phyloP scores from a whole-genome alignment of 2,888 invertebrate genomes.

The Theretra japonica region DNA sequence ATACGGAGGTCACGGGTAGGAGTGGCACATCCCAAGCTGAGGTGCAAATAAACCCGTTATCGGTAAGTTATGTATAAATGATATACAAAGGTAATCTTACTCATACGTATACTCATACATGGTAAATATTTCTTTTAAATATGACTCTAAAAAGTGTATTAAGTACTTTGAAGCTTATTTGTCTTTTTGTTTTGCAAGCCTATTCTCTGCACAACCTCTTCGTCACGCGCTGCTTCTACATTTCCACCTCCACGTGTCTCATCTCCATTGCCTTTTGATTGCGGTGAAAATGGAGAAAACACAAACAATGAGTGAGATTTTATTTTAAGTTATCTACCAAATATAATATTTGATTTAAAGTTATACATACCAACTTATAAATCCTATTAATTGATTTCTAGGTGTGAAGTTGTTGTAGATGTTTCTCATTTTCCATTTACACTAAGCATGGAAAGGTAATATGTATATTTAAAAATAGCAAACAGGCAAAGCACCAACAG shows the following conservation, averaged over 20 bases:
- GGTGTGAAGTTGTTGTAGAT: neutral
- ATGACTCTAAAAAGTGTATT: neutral
- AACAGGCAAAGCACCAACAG: neutral
- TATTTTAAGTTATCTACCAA: too few relatives aligned
- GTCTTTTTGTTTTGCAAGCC: constrained; percentile 1
- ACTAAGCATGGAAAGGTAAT: neutral
- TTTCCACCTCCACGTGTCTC: neutral
- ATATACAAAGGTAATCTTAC: too few relatives aligned
- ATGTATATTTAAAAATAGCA: neutral
- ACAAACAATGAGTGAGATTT: too few relatives aligned
- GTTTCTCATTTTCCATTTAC: neutral
- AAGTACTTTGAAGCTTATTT: neutral
- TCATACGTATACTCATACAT: too few relatives aligned
- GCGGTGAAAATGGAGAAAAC: neutral
- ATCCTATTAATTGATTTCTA: neutral
- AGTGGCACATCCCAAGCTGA: too few relatives aligned
- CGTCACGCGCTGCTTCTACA: neutral
- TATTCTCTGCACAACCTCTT: neutral
- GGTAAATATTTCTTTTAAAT: too few relatives aligned
- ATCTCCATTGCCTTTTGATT: neutral
- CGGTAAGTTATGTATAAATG: too few relatives aligned
- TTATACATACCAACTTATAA: neutral
- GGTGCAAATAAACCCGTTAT: too few relatives aligned
- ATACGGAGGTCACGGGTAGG: too few relatives aligned
- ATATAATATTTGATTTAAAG: too few relatives aligned